Conservation (phyloP, 1,140 invertebrate species). For the Planococcus citri region DNA sequence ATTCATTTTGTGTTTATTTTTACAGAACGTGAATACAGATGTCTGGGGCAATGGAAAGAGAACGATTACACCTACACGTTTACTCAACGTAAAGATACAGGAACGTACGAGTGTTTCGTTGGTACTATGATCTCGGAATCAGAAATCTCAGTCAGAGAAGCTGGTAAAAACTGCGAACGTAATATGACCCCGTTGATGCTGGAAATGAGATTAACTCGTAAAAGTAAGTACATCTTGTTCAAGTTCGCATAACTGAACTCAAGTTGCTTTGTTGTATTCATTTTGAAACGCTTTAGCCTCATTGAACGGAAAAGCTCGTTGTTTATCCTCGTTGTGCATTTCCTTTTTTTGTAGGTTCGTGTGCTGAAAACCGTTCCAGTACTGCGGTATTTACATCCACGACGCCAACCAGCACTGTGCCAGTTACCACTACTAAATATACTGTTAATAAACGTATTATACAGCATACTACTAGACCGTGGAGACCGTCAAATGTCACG, state of each 20-base stretch:
- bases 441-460: background rate
- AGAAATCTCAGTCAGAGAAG: constrained; percentile 53
- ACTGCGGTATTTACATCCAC: background rate
- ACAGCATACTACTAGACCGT: background rate
- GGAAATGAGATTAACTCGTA: constrained; percentile 51
- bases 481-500: constrained; percentile 1
- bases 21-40: constrained; percentile 52
- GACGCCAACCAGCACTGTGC: background rate
- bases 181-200: constrained; percentile 43
- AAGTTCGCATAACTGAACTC: background rate
- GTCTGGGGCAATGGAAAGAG: constrained; percentile 58
- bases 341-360: background rate
- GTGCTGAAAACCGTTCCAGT: background rate
- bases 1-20: constrained; percentile 21
- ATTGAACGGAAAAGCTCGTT: no score
- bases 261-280: no score
- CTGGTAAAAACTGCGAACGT: constrained; percentile 52
- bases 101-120: constrained; percentile 55
- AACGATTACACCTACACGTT: constrained; percentile 53
- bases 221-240: constrained; percentile 33
- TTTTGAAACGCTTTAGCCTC: no score
- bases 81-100: constrained; percentile 50
- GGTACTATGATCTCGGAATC: constrained; percentile 49
- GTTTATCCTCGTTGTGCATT: no score
- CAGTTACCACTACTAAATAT: constrained; percentile 15